phyloP scores from a whole-genome alignment of 2,888 invertebrate genomes.

The Erebia ligea region DNA sequence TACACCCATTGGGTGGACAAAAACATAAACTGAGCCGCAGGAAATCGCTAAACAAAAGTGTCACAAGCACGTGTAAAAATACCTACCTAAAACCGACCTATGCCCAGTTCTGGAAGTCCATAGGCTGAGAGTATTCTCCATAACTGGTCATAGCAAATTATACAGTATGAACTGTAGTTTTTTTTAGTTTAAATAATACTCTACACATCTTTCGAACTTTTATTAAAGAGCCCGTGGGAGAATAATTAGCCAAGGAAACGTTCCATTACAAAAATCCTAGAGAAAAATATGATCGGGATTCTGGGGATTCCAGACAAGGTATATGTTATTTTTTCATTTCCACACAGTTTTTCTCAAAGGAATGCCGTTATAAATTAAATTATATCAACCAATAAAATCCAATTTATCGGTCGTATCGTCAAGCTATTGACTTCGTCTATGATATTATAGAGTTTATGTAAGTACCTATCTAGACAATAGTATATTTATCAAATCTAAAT shows the following conservation, averaged over 20 bases:
- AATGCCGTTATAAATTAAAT: conserved; percentile 10
- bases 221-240: conserved; percentile 14
- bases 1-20: no score
- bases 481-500: no score
- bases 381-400: conserved; percentile 7
- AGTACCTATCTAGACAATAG: no score
- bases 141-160: background rate
- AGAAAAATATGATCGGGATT: background rate
- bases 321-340: conserved; percentile 10
- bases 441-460: background rate
- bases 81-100: no score
- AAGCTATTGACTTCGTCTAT: background rate
- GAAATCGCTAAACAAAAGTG: no score
- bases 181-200: conserved; percentile 14
- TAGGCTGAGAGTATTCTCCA: background rate
- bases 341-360: conserved; percentile 4
- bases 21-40: no score
- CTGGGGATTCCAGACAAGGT: background rate
- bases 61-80: no score
- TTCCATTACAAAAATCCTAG: conserved; percentile 5
- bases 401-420: background rate
- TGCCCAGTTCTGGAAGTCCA: no score
- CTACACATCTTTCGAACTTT: background rate
- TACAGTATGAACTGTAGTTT: background rate
- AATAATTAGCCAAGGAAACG: conserved; percentile 4